These are phyloP conservation scores for Colostygia pectinataria DNA, from an alignment of 2,888 invertebrate genomes.

Conservation along the genomic window DNA sequence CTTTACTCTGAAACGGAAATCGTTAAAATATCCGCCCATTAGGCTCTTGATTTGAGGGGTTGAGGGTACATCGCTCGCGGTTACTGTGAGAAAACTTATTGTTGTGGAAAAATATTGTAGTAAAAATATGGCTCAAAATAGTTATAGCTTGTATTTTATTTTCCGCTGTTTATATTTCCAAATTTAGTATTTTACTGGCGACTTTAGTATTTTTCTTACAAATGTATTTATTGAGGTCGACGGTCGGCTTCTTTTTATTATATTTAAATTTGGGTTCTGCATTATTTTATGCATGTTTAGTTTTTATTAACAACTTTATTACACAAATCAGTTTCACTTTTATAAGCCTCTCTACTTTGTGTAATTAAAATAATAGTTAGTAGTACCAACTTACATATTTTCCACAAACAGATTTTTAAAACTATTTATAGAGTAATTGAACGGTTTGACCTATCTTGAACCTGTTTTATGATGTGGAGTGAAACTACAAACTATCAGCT, in stretches of 20 bases:
- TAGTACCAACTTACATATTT: too few relatives aligned
- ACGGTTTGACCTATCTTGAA: background rate
- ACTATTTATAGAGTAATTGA: too few relatives aligned
- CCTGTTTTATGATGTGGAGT: background rate
- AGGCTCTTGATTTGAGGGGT: constrained; percentile 30
- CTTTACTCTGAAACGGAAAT: constrained; percentile 49
- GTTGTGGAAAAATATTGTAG: constrained; percentile 9
- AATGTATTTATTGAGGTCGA: too few relatives aligned
- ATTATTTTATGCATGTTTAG: too few relatives aligned
- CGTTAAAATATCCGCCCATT: constrained; percentile 47
- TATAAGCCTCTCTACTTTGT: too few relatives aligned
- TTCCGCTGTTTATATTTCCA: background rate
- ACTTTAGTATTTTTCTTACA: too few relatives aligned
- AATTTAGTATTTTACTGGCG: background rate
- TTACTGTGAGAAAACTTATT: constrained; percentile 18
- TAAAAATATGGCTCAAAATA: constrained; percentile 7
- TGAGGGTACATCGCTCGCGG: constrained; percentile 3
- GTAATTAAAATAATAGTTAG: too few relatives aligned
- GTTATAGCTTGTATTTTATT: background rate
- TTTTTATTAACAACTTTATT: too few relatives aligned
- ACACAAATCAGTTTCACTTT: too few relatives aligned
- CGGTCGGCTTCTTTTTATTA: too few relatives aligned
- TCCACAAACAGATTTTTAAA: too few relatives aligned
- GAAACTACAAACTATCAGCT: background rate
- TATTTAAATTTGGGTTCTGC: too few relatives aligned